phyloP scores from a whole-genome alignment of 2,113 vertebrate genomes.

The Crotophaga sulcirostris region DNA sequence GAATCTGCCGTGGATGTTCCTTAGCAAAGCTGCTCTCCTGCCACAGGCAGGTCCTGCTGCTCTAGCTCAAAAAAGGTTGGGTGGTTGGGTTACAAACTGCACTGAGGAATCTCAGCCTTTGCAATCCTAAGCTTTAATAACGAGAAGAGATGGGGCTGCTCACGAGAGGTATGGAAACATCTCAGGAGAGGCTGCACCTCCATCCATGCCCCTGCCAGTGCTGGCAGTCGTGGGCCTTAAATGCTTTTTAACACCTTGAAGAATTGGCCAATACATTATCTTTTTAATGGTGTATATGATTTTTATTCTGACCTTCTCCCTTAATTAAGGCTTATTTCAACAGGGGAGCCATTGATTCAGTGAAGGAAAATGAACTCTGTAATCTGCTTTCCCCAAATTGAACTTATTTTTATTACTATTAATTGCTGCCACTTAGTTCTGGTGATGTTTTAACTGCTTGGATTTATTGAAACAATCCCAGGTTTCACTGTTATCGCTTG shows the following conservation, averaged over 20 bases:
- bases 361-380: conserved; percentile 69
- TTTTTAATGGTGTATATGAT: conserved; percentile 61
- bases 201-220: background rate
- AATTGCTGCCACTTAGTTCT: conserved; percentile 67
- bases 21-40: background rate
- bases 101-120: background rate
- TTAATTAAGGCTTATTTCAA: conserved; percentile 68
- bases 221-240: conserved; percentile 36
- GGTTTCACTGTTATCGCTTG: conserved; percentile 52
- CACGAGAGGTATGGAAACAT: background rate
- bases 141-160: background rate
- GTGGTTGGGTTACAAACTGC: background rate
- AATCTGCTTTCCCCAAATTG: conserved; percentile 69
- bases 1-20: background rate
- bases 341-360: conserved; percentile 59
- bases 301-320: conserved; percentile 69
- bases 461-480: conserved; percentile 69
- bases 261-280: conserved; percentile 53
- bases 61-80: background rate
- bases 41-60: background rate
- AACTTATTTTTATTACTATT: conserved; percentile 73
- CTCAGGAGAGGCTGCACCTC: background rate
- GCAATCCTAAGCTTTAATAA: background rate
- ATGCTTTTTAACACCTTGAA: conserved; percentile 61
- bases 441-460: conserved; percentile 70